Base-by-base conservation (phyloP, 2,113 vertebrate species). In the Nibea coibor region DNA sequence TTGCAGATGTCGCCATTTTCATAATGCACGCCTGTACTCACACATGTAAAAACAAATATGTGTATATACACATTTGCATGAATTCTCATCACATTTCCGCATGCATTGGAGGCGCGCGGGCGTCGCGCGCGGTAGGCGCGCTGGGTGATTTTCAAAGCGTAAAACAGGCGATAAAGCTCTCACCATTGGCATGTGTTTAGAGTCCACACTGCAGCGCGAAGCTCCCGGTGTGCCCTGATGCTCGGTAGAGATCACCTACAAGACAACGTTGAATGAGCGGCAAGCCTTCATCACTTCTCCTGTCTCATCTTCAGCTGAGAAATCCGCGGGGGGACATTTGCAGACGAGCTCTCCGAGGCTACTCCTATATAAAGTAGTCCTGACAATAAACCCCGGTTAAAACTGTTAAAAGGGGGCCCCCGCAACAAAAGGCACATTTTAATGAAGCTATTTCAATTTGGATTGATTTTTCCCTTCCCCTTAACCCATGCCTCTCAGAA, bases 381-480 rank as follows among this genome's bases (percentile, higher is more conserved):
- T 95, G 95, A 97, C 96, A 97, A 96, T 96, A 96, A 81, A 75
- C 47, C 72, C 75, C 67, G 57, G 57, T 78, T 96, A 94, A 96
- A 95, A 94, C 95, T 93, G 89, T 94, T 95, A 94, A 96, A 95
- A 94, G 96, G 94, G 94, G 94, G 94, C 94, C 95, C 94, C 95
- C 94, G 94, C 94, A 93, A 96, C 96, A 96, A 97, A 97, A 97
- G 95, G 92, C 90, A 93, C 94, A 92, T 94, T 97, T 95, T 97
- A 97, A 98, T 97, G 96, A 97, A 96, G 96, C 96, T 96, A 97
- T 96, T 96, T 96, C 94, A 97, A 96, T 97, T 96, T 96, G 96
- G 96, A 97, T 96, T 96, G 97, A 97, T 96, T 97, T 96, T 95
- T 95, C 93, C 80, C 95, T 94, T 95, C 96, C 96, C 97, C 97